These are phyloP conservation scores for Drosophila conformis DNA, from an alignment of 2,888 invertebrate species.

Conservation along the genomic window DNA sequence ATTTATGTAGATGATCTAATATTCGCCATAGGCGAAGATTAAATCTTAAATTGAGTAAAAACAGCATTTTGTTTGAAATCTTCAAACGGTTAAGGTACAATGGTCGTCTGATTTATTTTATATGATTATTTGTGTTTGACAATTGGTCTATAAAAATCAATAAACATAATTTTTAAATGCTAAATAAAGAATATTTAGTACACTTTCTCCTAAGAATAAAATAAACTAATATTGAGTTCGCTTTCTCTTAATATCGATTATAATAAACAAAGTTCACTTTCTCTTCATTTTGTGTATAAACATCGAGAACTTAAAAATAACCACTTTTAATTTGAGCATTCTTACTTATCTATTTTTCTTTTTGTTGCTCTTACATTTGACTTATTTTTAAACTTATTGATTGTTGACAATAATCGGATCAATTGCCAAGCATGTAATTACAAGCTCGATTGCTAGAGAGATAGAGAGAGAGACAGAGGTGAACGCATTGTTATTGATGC, in stretches of 20 bases:
- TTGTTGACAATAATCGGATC: slow-evolving; percentile 2
- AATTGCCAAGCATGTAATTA: slow-evolving; percentile 5
- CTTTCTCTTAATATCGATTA: background rate
- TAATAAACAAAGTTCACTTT: background rate
- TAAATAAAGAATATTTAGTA: background rate
- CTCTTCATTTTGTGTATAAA: background rate
- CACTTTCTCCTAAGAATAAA: background rate
- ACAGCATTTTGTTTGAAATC: background rate
- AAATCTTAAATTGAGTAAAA: background rate
- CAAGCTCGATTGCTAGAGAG: background rate
- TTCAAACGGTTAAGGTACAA: background rate
- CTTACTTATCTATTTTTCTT: background rate
- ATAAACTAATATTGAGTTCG: background rate
- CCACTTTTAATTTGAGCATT: background rate
- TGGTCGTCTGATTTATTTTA: too few relatives aligned
- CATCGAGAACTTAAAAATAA: background rate
- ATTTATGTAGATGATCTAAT: background rate
- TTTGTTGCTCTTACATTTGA: background rate
- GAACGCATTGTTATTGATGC: slow-evolving; percentile 25
- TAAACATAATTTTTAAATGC: background rate
- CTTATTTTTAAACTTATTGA: background rate
- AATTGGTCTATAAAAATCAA: background rate
- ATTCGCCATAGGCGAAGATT: background rate
- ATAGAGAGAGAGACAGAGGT: background rate
- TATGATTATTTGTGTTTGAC: background rate